Evolutionary conservation across 2,797 vertebrate species (phyloP).

Genomic region (Sarcophilus harrisii): DNA sequence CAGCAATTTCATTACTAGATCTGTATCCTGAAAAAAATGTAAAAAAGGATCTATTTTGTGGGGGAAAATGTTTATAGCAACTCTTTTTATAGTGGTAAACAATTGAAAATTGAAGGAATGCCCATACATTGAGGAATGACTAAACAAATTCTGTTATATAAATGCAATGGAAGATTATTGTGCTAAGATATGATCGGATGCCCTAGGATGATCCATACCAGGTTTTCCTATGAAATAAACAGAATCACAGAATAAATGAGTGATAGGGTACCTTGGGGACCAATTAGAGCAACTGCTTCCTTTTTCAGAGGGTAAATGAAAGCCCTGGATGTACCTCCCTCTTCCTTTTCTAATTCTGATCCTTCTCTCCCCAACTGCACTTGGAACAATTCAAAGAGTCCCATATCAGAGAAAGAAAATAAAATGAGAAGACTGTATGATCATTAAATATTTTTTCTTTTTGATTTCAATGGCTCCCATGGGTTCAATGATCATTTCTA

Average conservation of each 20-base stretch:
- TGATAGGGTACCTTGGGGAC: neutral
- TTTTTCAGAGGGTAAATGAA: neutral
- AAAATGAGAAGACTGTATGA: neutral
- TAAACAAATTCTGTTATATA: no score
- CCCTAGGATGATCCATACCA: neutral
- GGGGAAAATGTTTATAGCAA: no score
- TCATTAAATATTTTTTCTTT: neutral
- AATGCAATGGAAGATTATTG: no score
- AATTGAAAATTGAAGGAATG: no score
- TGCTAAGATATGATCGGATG: neutral
- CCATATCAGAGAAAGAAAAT: neutral
- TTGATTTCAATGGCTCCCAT: neutral
- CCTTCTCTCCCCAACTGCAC: neutral
- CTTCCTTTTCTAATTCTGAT: neutral
- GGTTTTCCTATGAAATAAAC: neutral
- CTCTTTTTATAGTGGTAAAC: no score
- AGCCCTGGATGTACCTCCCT: neutral
- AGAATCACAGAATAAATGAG: neutral
- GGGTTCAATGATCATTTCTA: neutral
- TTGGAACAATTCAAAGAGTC: neutral
- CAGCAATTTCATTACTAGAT: no score
- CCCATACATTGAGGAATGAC: no score
- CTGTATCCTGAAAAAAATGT: no score
- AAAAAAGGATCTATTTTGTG: no score
- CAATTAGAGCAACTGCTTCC: neutral